Evolutionary conservation across 2,888 invertebrate species (phyloP).

Genomic region (Eupithecia dodoneata): DNA sequence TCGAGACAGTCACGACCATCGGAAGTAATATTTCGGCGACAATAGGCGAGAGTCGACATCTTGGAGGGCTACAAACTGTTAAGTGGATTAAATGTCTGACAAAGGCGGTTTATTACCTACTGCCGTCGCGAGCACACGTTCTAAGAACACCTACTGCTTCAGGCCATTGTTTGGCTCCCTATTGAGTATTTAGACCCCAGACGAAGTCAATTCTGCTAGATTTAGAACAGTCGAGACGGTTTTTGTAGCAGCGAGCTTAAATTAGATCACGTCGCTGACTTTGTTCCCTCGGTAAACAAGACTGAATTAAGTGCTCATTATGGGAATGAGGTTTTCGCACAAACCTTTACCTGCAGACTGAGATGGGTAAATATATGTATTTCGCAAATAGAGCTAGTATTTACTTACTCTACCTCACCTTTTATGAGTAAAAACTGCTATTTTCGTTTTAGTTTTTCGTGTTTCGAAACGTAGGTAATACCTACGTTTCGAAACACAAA

Average conservation of each 20-base stretch:
- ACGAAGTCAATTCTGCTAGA: slow-evolving; percentile 29
- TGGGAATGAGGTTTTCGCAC: slow-evolving; percentile 25
- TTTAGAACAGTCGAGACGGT: slow-evolving; percentile 43
- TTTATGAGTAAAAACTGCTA: neutral
- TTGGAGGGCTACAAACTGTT: slow-evolving; percentile 68
- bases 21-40: slow-evolving; percentile 67
- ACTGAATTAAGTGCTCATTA: slow-evolving; percentile 39
- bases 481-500: neutral
- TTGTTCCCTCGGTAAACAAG: slow-evolving; percentile 42
- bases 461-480: neutral
- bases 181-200: slow-evolving; percentile 43
- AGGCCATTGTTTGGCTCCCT: slow-evolving; percentile 58
- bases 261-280: slow-evolving; percentile 59
- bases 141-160: slow-evolving; percentile 58
- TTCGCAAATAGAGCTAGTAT: neutral
- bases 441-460: neutral
- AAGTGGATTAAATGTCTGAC: slow-evolving; percentile 78
- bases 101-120: slow-evolving; percentile 71
- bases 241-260: slow-evolving; percentile 53
- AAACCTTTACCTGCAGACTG: slow-evolving; percentile 10
- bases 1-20: slow-evolving; percentile 47
- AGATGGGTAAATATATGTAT: neutral
- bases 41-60: slow-evolving; percentile 58
- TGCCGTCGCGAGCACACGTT: slow-evolving; percentile 59
- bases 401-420: neutral